These are phyloP conservation scores for Caiman crocodilus DNA, from an alignment of 2,797 vertebrate species.

Conservation along the genomic window DNA sequence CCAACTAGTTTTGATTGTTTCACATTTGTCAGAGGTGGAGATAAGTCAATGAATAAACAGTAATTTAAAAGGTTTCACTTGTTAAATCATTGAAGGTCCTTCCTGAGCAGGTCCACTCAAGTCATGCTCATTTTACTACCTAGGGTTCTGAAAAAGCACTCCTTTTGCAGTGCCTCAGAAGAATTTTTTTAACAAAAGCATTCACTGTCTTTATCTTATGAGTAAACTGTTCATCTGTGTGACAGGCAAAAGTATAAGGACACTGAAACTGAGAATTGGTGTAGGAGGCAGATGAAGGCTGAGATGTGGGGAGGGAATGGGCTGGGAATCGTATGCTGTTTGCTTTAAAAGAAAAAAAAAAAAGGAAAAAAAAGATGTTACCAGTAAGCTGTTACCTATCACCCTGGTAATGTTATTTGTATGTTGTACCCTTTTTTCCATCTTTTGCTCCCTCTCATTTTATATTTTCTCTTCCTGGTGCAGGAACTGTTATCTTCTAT, in stretches of 20 bases:
- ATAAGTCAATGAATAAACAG: background rate
- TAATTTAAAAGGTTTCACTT: background rate
- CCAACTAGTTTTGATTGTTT: background rate
- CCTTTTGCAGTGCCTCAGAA: background rate
- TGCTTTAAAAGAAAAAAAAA: background rate
- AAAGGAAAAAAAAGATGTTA: background rate
- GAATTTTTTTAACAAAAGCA: background rate
- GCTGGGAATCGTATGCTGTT: background rate
- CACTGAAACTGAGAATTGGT: background rate
- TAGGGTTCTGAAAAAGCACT: background rate
- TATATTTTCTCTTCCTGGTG: background rate
- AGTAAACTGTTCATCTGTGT: constrained; percentile 5
- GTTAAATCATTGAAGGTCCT: background rate
- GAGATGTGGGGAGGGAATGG: background rate
- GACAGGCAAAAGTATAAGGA: background rate
- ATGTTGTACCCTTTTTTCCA: background rate
- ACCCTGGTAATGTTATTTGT: background rate
- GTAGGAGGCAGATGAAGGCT: background rate
- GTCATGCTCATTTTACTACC: background rate
- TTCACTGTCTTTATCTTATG: background rate
- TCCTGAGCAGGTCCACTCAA: background rate
- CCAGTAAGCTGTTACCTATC: background rate
- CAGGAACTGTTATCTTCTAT: background rate
- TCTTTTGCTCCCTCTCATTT: background rate
- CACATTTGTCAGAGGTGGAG: background rate